phyloP scores from a whole-genome alignment of 2,888 invertebrate genomes.

The Oscheius onirici region DNA sequence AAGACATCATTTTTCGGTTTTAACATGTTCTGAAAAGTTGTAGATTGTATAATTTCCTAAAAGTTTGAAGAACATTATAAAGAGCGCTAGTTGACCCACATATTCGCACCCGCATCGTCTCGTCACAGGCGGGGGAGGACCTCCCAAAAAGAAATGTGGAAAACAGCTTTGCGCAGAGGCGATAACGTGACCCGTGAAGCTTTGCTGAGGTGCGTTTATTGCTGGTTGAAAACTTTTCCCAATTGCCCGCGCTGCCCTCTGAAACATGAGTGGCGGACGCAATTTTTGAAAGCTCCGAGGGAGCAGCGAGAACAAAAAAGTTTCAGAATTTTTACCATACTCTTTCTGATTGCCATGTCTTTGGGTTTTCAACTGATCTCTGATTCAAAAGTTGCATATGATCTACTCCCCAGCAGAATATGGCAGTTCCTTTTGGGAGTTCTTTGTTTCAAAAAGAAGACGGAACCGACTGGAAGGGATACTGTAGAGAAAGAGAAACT shows the following conservation, averaged over 20 bases:
- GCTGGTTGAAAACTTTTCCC: constrained; percentile 68
- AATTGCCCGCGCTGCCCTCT: constrained; percentile 54
- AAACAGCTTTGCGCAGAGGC: constrained; percentile 59
- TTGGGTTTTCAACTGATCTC: constrained; percentile 1
- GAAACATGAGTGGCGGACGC: constrained; percentile 36
- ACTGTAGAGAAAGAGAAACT: constrained; percentile 6
- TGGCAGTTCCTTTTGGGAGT: constrained; percentile 9
- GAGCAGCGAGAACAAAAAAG: too few species aligned
- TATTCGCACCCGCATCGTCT: too few species aligned
- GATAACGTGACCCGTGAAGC: constrained; percentile 68
- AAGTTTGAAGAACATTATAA: too few species aligned
- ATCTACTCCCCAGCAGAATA: constrained; percentile 12
- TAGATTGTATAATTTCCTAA: too few species aligned
- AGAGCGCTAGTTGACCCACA: too few species aligned
- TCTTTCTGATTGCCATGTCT: not conserved
- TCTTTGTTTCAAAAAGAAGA: not conserved
- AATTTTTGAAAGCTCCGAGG: constrained; percentile 25
- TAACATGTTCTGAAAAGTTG: too few species aligned
- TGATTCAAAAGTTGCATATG: constrained; percentile 14
- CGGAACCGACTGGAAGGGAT: not conserved
- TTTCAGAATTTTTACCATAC: not conserved
- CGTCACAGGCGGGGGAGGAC: too few species aligned
- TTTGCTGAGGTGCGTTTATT: constrained; percentile 67
- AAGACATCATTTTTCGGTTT: not conserved
- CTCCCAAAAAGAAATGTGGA: too few species aligned